Percentiles rank a stretch among this genome's conserved stretches.
These are phyloP conservation scores for Trichonephila clavata DNA, from an alignment of 1,140 invertebrate species.

Conservation along the genomic window DNA sequence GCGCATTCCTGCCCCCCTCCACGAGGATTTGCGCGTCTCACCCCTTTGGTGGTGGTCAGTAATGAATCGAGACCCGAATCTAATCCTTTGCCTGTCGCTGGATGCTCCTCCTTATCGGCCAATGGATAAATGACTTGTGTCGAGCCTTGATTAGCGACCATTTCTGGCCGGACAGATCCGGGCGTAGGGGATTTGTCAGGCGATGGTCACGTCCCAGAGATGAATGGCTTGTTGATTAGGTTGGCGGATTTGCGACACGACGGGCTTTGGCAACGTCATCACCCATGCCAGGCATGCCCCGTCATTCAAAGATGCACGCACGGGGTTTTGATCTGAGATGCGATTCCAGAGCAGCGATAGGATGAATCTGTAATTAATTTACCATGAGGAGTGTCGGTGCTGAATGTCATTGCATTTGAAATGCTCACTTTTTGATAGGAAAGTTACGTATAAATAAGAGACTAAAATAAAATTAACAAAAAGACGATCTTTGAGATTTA, in stretches of 20 bases:
- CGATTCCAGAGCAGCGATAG: background rate
- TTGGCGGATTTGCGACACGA: constrained; percentile 65
- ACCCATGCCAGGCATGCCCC: background rate
- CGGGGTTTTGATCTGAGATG: background rate
- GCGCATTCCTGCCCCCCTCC: background rate
- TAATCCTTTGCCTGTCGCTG: constrained; percentile 50
- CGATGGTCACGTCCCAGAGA: constrained; percentile 53
- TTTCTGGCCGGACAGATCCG: constrained; percentile 73
- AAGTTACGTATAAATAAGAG: too few species aligned
- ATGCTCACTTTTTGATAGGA: too few species aligned
- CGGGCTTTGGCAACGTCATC: constrained; percentile 4
- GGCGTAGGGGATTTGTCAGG: constrained; percentile 67
- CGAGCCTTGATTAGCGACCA: constrained; percentile 72
- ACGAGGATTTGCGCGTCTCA: background rate
- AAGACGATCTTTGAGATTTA: too few species aligned
- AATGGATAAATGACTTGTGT: constrained; percentile 68
- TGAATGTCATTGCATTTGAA: too few species aligned
- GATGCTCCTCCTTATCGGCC: constrained; percentile 10
- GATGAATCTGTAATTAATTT: background rate
- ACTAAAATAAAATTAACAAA: too few species aligned
- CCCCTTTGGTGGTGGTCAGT: constrained; percentile 46
- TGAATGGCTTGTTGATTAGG: constrained; percentile 75
- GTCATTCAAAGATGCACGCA: too few species aligned
- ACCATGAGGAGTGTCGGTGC: background rate
- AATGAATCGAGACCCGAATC: constrained; percentile 60